These are phyloP conservation scores for Caloenas nicobarica DNA, from an alignment of 2,113 vertebrate genomes.

Conservation along the genomic window DNA sequence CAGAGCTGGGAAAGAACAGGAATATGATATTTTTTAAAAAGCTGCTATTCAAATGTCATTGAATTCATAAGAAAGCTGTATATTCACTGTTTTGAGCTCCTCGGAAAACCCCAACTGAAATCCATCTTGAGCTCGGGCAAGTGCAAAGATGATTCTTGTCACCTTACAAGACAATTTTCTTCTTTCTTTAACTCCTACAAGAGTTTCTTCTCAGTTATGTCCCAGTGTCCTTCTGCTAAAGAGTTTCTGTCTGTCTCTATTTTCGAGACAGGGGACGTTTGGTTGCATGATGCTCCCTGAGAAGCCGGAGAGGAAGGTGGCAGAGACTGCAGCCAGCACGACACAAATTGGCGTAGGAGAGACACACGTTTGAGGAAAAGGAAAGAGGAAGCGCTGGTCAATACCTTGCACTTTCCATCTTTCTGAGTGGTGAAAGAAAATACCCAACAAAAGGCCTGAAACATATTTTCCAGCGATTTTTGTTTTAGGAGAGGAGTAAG, in stretches of 20 bases:
- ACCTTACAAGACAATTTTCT: neutral
- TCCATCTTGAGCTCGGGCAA: neutral
- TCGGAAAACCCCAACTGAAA: neutral
- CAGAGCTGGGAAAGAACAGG: neutral
- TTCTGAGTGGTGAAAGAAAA: neutral
- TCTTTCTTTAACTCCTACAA: neutral
- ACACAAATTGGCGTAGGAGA: rapidly evolving
- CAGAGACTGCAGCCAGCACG: neutral
- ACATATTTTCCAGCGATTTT: neutral
- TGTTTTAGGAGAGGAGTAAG: neutral
- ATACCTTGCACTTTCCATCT: neutral
- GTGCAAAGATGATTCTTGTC: neutral
- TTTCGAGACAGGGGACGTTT: neutral
- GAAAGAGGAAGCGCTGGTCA: neutral
- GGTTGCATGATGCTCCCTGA: rapidly evolving
- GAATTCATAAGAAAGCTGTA: neutral
- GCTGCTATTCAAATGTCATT: neutral
- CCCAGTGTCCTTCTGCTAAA: neutral
- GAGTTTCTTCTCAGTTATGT: neutral
- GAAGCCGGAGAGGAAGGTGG: neutral
- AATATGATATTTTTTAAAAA: neutral
- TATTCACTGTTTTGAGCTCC: neutral
- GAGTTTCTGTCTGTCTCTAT: neutral
- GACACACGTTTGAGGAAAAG: neutral
- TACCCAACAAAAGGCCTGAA: neutral